Evolutionary conservation across 2,888 invertebrate genomes (phyloP).

Genomic region (Noctua fimbriata): DNA sequence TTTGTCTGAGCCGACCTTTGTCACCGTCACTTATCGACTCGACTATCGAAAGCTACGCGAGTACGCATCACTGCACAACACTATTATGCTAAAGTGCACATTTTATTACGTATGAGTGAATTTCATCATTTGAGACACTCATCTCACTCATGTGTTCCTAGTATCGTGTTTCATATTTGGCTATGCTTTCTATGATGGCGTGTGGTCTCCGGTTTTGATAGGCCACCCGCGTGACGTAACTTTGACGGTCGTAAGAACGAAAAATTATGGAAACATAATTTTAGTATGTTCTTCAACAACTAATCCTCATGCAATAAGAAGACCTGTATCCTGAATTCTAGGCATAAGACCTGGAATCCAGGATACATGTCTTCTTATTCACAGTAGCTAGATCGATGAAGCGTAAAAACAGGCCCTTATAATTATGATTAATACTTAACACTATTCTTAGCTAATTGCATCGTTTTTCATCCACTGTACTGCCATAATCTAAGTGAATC

Average conservation of each 20-base stretch:
- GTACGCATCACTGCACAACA: conserved; percentile 79
- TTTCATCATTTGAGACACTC: conserved; percentile 61
- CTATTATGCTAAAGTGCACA: conserved; percentile 72
- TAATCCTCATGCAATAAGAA: neutral
- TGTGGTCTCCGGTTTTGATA: conserved; percentile 55
- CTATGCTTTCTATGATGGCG: conserved; percentile 50
- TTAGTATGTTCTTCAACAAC: neutral
- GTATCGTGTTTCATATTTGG: conserved; percentile 60
- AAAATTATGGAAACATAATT: neutral
- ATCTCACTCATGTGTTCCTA: conserved; percentile 42
- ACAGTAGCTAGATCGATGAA: neutral
- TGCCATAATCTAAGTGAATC: conserved; percentile 22
- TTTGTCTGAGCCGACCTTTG: conserved; percentile 84
- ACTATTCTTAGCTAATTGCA: conserved; percentile 5
- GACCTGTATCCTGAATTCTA: too few relatives aligned
- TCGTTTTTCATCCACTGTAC: conserved; percentile 13
- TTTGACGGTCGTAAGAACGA: neutral
- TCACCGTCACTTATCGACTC: conserved; percentile 80
- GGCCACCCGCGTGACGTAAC: conserved; percentile 26
- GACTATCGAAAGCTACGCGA: conserved; percentile 71
- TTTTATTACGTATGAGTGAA: conserved; percentile 69
- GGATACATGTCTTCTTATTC: neutral
- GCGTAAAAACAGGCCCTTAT: neutral
- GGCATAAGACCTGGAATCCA: neutral
- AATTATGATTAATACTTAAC: conserved; percentile 5